Base-by-base conservation (phyloP, 2,113 vertebrate species). In the Entomyzon cyanotis region DNA sequence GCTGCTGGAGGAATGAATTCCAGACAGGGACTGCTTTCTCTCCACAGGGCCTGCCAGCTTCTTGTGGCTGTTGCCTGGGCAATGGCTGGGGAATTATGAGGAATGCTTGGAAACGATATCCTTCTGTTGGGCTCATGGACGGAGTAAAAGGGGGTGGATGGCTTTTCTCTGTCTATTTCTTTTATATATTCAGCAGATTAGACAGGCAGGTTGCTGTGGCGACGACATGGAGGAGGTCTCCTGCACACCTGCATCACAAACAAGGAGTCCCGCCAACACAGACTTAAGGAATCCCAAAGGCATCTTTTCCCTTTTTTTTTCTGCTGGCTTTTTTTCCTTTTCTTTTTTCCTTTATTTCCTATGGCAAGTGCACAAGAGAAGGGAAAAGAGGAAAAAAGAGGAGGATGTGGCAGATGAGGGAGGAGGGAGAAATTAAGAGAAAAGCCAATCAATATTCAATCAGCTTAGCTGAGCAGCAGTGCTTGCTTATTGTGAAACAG, bases 111-210 rank as follows among this genome's bases (percentile, higher is more conserved):
- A 98, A 97, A 97, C 87, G 0, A 90, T 96, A 97, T 94, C 97
- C 95, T 97, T 98, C 98, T 98, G 97, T 97, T 88, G 96, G 97
- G 94, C 97, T 97, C 96, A 87, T 79, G 96, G 98, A 97, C 97
- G 92, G 91, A 98, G 94, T 97, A 98, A 97, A 98, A 98, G 96
- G 97, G 98, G 96, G 96, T 98, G 96, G 97, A 97, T 97, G 96
- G 94, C 94, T 98, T 98, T 98, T 98, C 96, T 98, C 96, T 98
- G 93, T 97, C 90, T 97, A 87, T 67, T 96, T 90, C 95, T 97
- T 93, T 97, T 98, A 98, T 97, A 97, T 97, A 97, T 97, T 97
- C 97, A 98, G 95, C 95, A 98, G 97, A 98, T 98, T 98, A 98
- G 96, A 97, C 94, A 91, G 79, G 86, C 94, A 96, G 96, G 98